These are phyloP conservation scores for Cnemophilus loriae DNA, from an alignment of 2,113 vertebrate genomes.

Conservation along the genomic window DNA sequence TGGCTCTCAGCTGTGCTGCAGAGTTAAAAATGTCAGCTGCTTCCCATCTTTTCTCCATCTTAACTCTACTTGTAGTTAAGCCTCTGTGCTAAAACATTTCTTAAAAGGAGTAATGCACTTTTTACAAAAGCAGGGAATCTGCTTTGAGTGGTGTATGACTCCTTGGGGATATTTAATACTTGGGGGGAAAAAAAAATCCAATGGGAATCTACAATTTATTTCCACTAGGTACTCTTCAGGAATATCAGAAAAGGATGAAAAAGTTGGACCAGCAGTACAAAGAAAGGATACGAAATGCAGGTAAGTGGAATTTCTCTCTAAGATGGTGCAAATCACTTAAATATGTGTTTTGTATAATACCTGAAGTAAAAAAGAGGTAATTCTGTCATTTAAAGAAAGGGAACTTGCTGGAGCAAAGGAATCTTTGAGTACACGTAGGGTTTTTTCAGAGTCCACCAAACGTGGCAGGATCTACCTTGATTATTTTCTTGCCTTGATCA, in stretches of 20 bases:
- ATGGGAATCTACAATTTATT: neutral
- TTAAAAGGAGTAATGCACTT: neutral
- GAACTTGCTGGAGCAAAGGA: neutral
- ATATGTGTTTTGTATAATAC: neutral
- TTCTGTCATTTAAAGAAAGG: neutral
- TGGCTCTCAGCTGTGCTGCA: neutral
- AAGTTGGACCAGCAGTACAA: constrained; percentile 98
- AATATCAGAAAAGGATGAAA: constrained; percentile 98
- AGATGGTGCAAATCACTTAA: neutral
- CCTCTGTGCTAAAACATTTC: neutral
- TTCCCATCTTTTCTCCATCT: neutral
- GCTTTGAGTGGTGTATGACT: neutral
- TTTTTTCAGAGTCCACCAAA: neutral
- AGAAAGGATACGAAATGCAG: constrained; percentile 94
- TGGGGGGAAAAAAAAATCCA: neutral
- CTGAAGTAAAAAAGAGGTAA: neutral
- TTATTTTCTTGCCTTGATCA: neutral
- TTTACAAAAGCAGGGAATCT: neutral
- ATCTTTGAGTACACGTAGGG: neutral
- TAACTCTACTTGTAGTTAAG: neutral
- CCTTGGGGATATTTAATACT: neutral
- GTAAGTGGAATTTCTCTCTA: neutral
- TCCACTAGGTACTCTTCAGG: constrained; percentile 88
- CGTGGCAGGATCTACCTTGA: neutral
- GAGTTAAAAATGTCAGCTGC: neutral